Percentiles rank a stretch among this genome's conserved stretches.
These are phyloP conservation scores for Sinhomidia bicolor DNA, from an alignment of 2,888 invertebrate genomes.

Conservation along the genomic window DNA sequence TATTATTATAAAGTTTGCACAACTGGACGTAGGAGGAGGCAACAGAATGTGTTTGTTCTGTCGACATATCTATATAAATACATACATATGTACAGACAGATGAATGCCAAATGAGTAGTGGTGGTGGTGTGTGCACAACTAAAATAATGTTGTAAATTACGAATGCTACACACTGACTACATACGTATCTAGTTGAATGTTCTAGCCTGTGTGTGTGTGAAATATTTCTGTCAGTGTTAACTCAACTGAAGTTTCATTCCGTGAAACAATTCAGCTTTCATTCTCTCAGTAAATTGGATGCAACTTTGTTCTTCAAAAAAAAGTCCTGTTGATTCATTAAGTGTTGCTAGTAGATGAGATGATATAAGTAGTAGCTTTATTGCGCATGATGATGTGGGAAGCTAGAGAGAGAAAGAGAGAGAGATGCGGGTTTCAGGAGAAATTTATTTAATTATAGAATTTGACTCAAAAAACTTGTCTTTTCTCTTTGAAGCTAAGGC, in stretches of 20 bases:
- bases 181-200: no score
- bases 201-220: background rate
- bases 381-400: background rate
- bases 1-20: background rate
- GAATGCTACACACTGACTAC: no score
- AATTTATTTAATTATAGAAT: background rate
- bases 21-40: background rate
- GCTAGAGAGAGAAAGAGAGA: background rate
- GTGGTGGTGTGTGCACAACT: no score
- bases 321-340: background rate
- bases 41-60: background rate
- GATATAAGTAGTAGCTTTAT: background rate
- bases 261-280: background rate
- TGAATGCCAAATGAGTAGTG: no score
- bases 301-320: conserved; percentile 8
- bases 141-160: no score
- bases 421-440: background rate
- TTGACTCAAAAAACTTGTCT: background rate
- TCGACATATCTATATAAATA: no score
- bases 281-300: background rate
- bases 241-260: background rate
- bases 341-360: background rate
- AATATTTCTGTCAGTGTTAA: background rate
- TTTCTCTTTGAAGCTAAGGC: background rate
- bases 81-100: no score